These are phyloP conservation scores for Nipponacmea schrenckii DNA, from an alignment of 2,888 invertebrate species.

Conservation along the genomic window DNA sequence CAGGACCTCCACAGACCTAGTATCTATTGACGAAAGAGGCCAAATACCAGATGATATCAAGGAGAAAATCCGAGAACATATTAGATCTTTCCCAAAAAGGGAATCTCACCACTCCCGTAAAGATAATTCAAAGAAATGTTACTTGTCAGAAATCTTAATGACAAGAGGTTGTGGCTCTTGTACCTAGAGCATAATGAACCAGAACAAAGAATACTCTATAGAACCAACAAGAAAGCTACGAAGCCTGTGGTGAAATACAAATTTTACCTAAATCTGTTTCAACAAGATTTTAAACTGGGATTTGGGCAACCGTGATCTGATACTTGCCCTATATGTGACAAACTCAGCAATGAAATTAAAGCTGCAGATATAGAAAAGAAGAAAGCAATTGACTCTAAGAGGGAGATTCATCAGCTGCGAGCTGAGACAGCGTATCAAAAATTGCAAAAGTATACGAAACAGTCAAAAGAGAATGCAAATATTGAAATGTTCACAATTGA, in stretches of 20 bases:
- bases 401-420: slow-evolving; percentile 22
- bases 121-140: slow-evolving; percentile 18
- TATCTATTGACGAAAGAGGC: not conserved
- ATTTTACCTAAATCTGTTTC: slow-evolving; percentile 17
- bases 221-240: slow-evolving; percentile 12
- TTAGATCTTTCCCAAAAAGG: slow-evolving; percentile 13
- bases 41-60: slow-evolving; percentile 5
- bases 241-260: slow-evolving; percentile 19
- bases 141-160: slow-evolving; percentile 20
- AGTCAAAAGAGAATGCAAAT: slow-evolving; percentile 13
- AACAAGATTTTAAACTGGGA: slow-evolving; percentile 20
- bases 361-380: slow-evolving; percentile 14
- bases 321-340: slow-evolving; percentile 24
- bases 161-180: slow-evolving; percentile 24
- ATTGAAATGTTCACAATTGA: slow-evolving; percentile 25
- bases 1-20: not conserved
- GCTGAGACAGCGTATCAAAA: slow-evolving; percentile 21
- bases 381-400: slow-evolving; percentile 15
- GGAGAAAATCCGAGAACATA: slow-evolving; percentile 12
- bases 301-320: slow-evolving; percentile 28
- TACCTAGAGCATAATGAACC: slow-evolving; percentile 24
- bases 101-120: slow-evolving; percentile 16
- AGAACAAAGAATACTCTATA: slow-evolving; percentile 20
- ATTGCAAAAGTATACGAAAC: slow-evolving; percentile 15
- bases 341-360: slow-evolving; percentile 20